Evolutionary conservation across 2,797 vertebrate species (phyloP), one percentile per base, ranked within the genome.

Genomic region (Sylvilagus floridanus): DNA sequence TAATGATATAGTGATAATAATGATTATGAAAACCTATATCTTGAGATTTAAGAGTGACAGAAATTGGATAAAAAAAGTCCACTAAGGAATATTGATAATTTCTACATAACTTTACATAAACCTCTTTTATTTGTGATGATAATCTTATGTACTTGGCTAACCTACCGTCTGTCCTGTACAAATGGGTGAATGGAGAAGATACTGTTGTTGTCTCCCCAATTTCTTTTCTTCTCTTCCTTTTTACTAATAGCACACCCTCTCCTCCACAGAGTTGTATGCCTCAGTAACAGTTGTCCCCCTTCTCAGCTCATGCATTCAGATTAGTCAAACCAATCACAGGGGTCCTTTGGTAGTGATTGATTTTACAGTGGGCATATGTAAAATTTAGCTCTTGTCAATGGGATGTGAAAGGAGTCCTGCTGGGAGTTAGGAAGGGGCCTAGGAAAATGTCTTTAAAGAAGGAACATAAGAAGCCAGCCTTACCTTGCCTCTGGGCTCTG

Each of bases 341-440:
- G 60, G 26, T 54, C 22, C 28, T 7, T 47, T 47, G 47, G 22
- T 12, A 78, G 16, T 7, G 5, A 78, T 0, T 69, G 85, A 37
- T 84, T 81, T 94, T 71, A 52, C 26, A n/a, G 24, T 72, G 21
- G 2, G 8, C 7, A 1, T 13, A 5, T 47, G 7, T 21, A 57
- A 57, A 65, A 19, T 19, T 87, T 69, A 69, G 42, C 47, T 94
- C 32, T 94, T 89, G 63, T 66, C 63, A 77, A 42, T 84, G 47
- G 86, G 73, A 42, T 35, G 24, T 73, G 22, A 19, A 65, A 17
- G 35, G 57, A 81, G 42, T 6, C 37, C 52, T 68, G 13, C 16
- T 32, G 52, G 28, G 8, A 6, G 9, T 60, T 37, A 42, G 17
- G 50, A 7, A 30, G 37, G 19, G 50, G 5, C 26, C 69, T 91